Base-by-base conservation (phyloP, 2,888 invertebrate genomes). In the Netelia fuscicornis region DNA sequence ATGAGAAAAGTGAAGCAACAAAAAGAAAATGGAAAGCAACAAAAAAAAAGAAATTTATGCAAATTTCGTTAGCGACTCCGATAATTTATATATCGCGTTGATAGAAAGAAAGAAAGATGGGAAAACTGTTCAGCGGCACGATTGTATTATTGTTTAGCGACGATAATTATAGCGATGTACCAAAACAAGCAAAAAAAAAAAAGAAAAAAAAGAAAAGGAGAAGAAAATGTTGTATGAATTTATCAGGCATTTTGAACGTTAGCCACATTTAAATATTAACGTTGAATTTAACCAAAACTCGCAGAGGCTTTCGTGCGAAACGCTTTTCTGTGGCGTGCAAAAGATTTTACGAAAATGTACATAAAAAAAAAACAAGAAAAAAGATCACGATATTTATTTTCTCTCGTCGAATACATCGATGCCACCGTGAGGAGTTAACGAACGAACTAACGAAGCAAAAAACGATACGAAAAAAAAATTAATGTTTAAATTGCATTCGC, bases 291-390 rank as follows among this genome's bases (percentile, higher is more conserved):
- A 37, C 56, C 30, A 42, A 17, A 37, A 37, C 37, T 37, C 37
- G 37, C 37, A 37, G 37, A 37, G 1, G 37, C 37, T 37, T 37
- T 37, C 6, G 37, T 37, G 37, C 30, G 30, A 30, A 30, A 37
- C 6, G 37, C 37, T 37, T 37, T 37, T 6, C 6, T 37, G 37
- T 37, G 37, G 37, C 37, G 37, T 6, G 8, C 58, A 48, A 79
- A 48, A 79, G 71, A 72, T 72, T 65, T 80, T 65, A 80, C 80
- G 48, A 58, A 37, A 44, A 30, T 80, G 80, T 80, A 80, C 42
- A 80, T 80, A 80, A 17, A 56, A 13, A 58, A 9, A 20, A 56
- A 2, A 30, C 0, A 30, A 13, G 0, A 20, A 20, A 56, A 56
- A 58, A 58, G 2, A 54, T 58, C 17, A 58, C 3, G 58, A 64